phyloP scores from a whole-genome alignment of 2,888 invertebrate genomes.

The Halictus quadricinctus region DNA sequence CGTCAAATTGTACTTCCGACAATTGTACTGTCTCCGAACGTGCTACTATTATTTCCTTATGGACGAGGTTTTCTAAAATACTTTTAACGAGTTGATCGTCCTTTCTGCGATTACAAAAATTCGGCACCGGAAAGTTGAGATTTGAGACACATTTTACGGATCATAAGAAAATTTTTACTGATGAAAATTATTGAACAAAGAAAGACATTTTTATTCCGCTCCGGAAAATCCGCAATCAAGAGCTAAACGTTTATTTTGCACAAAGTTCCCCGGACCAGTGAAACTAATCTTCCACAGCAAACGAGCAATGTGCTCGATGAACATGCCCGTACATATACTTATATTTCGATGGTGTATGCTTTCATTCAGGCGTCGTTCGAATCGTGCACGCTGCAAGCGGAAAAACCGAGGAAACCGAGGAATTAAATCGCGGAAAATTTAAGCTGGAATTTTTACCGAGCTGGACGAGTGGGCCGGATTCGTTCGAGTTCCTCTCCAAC shows the following conservation, averaged over 20 bases:
- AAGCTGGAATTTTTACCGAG: conserved; percentile 4
- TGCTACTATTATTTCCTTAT: not conserved
- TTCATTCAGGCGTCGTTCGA: not conserved
- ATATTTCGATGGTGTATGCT: not conserved
- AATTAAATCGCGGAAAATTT: conserved; percentile 36
- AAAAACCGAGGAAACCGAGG: not conserved
- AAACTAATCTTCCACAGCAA: not conserved
- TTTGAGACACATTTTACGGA: not conserved
- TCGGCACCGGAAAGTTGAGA: too few species aligned
- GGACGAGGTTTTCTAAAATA: too few species aligned
- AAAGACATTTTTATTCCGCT: not conserved
- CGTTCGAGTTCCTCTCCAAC: conserved; percentile 9
- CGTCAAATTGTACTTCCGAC: not conserved
- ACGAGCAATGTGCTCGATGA: not conserved
- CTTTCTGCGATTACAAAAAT: too few species aligned
- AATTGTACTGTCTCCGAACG: not conserved
- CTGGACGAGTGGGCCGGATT: not conserved
- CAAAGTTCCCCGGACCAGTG: not conserved
- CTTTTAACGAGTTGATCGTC: not conserved
- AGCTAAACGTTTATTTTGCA: not conserved
- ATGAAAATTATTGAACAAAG: not conserved
- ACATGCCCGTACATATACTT: not conserved
- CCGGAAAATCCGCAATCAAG: not conserved
- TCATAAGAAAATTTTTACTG: too few species aligned
- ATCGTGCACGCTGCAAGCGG: not conserved